Evolutionary conservation across 1,140 invertebrate genomes (phyloP).

Genomic region (Zaprionus lachaisei): DNA sequence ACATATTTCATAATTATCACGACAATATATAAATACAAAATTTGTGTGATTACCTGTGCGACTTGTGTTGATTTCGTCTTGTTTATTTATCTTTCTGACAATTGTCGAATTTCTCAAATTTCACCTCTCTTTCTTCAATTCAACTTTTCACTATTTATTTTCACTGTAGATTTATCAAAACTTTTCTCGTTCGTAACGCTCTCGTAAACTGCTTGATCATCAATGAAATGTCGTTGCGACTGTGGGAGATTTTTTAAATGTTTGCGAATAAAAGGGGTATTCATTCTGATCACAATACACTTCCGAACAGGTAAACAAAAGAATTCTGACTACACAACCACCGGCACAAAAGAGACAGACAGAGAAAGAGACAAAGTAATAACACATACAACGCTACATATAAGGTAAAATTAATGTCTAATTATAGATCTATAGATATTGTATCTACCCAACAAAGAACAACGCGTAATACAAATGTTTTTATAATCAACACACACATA

Average conservation of each 20-base stretch:
- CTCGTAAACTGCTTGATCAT: conserved; percentile 14
- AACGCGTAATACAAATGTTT: conserved; percentile 60
- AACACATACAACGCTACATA: conserved; percentile 32
- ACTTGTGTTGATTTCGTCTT: conserved; percentile 34
- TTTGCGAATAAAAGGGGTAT: conserved; percentile 32
- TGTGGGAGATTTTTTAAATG: conserved; percentile 53
- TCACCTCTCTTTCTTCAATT: conserved; percentile 1
- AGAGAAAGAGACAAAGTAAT: conserved; percentile 38
- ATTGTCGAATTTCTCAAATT: conserved; percentile 28
- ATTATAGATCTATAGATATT: conserved; percentile 78
- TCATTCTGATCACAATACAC: conserved; percentile 21
- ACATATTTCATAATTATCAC: conserved; percentile 57
- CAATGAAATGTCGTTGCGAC: conserved; percentile 54
- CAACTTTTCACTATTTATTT: conserved; percentile 34
- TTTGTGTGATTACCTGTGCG: conserved; percentile 36
- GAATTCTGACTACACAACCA: conserved; percentile 39
- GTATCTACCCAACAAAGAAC: conserved; percentile 52
- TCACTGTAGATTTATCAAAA: conserved; percentile 24
- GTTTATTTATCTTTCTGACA: conserved; percentile 24
- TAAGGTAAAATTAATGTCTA: conserved; percentile 53
- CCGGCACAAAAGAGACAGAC: conserved; percentile 22
- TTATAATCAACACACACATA: conserved; percentile 38
- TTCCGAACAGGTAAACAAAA: conserved; percentile 57
- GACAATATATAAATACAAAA: conserved; percentile 24
- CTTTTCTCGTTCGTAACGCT: conserved; percentile 38